Percentiles rank a stretch among this genome's conserved stretches.
Evolutionary conservation across 2,113 vertebrate species (phyloP).

Genomic region (Epinephelus moara): DNA sequence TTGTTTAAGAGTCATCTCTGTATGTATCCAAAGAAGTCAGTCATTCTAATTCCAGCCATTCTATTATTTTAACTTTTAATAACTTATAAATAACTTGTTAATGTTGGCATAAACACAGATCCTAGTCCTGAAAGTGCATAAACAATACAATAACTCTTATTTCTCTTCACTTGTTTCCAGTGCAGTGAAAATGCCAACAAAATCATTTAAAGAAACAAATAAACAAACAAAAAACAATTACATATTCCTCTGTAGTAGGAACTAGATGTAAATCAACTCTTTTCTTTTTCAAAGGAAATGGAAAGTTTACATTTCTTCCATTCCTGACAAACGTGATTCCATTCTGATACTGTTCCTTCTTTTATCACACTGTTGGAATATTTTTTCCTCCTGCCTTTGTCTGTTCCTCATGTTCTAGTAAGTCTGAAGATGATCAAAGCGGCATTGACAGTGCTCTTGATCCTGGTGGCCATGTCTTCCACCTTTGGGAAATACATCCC

Average conservation of each 20-base stretch:
- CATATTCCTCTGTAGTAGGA: background rate
- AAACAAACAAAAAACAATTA: background rate
- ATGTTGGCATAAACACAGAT: no score
- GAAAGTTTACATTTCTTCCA: background rate
- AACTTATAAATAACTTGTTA: background rate
- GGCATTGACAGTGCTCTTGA: slow-evolving; percentile 77
- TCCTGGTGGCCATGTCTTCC: slow-evolving; percentile 86
- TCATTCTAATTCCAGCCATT: background rate
- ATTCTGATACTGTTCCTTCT: background rate
- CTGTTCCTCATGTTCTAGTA: slow-evolving; percentile 9
- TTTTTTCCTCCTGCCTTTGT: background rate
- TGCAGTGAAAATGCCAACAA: background rate
- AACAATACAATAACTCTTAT: background rate
- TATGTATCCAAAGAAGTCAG: no score
- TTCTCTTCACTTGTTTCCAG: background rate
- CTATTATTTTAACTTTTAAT: no score
- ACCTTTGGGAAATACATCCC: slow-evolving; percentile 81
- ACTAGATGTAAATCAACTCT: background rate
- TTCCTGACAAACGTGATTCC: background rate
- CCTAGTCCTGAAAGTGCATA: background rate
- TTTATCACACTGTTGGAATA: background rate
- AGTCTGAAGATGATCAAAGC: slow-evolving; percentile 87
- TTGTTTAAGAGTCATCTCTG: no score
- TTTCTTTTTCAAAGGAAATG: background rate
- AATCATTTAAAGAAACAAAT: no score